Percentiles rank a stretch among this genome's conserved stretches.
phyloP scores from a whole-genome alignment of 2,113 vertebrate species.

The Tupaia tana region DNA sequence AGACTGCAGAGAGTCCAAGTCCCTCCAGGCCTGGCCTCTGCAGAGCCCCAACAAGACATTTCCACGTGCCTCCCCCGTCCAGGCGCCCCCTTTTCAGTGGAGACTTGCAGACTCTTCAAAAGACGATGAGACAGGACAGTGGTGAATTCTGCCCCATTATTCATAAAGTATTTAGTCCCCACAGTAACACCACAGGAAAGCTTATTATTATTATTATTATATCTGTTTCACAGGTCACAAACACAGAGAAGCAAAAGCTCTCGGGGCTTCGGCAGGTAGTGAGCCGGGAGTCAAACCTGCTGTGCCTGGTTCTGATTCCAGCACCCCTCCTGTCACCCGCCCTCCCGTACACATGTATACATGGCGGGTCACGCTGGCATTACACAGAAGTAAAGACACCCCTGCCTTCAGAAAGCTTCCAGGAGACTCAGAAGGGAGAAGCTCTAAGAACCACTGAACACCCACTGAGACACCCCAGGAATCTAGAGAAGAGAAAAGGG shows the following conservation, averaged over 20 bases:
- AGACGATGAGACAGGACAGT: not conserved
- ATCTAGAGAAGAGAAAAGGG: not conserved
- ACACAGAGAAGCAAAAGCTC: not conserved
- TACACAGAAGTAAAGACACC: not conserved
- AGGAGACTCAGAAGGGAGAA: not conserved
- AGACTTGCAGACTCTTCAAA: not conserved
- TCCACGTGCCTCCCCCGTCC: rapidly evolving
- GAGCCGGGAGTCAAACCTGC: not conserved
- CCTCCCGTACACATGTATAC: too few relatives aligned
- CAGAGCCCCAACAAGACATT: not conserved
- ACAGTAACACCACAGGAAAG: not conserved
- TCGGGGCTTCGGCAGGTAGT: rapidly evolving
- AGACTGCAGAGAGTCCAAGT: rapidly evolving
- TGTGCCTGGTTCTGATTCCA: too few relatives aligned
- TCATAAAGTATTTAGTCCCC: not conserved
- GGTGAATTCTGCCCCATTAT: not conserved
- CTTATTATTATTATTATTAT: not conserved
- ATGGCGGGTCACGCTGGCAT: not conserved
- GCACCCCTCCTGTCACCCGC: too few relatives aligned
- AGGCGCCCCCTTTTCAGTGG: not conserved
- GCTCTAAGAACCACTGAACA: not conserved
- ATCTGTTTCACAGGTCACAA: not conserved
- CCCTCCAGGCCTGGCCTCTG: not conserved
- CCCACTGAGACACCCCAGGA: not conserved
- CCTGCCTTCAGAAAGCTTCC: not conserved